phyloP scores from a whole-genome alignment of 2,113 vertebrate genomes.

The Mustela lutreola region DNA sequence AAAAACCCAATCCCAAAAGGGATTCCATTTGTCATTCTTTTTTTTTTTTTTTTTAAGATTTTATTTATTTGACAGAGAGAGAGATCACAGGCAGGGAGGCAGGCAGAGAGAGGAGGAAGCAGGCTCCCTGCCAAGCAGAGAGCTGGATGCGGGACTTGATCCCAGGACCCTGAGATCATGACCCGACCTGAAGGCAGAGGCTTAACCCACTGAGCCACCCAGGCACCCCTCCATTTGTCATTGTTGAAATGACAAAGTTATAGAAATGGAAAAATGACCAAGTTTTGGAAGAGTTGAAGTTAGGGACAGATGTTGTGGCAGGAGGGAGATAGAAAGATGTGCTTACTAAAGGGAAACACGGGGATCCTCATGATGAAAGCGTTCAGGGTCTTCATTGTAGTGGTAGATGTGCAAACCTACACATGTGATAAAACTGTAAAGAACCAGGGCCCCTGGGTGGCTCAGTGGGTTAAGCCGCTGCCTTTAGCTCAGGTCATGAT shows the following conservation, averaged over 20 bases:
- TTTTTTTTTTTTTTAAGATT: not conserved
- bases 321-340: not conserved
- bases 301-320: not conserved
- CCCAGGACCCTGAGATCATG: no score
- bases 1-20: not conserved
- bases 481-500: no score
- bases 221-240: not conserved
- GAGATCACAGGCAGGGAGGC: no score
- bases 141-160: rapidly evolving
- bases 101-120: no score
- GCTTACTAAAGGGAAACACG: not conserved
- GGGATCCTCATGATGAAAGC: not conserved
- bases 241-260: not conserved
- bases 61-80: no score
- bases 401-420: not conserved
- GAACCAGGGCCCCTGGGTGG: not conserved
- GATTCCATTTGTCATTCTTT: not conserved
- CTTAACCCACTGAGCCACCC: no score
- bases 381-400: not conserved
- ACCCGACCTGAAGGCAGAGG: no score
- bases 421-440: not conserved
- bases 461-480: no score
- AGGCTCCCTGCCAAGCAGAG: no score
- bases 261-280: not conserved
- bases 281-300: no score